Evolutionary conservation across 2,113 vertebrate genomes (phyloP), one percentile per base, ranked within the genome.

Genomic region (Agelaius tricolor): DNA sequence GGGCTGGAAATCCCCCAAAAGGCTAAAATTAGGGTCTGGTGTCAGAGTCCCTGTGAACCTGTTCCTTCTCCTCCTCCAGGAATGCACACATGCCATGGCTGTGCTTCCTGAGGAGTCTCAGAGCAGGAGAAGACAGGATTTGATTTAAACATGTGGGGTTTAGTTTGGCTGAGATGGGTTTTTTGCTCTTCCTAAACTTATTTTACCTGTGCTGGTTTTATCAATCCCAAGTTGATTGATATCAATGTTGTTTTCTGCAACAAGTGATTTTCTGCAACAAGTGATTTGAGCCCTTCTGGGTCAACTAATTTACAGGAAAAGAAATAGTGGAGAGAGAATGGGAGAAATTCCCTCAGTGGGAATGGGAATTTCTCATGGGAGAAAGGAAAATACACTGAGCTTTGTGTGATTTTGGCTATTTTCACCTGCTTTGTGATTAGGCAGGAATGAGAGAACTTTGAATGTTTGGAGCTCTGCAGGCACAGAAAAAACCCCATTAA

Each of bases 401-500:
- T 74, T 44, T 51, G 46, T 95, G 63, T 61, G 58, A 17, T 79
- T 92, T 54, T 87, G 62, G 81, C 77, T 26, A 4, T 79, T 84
- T 54, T 28, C 43, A 76, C 55, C 51, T 73, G 28, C 18, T 68
- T 79, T 89, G 43, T 62, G 35, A 46, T 72, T 59, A 37, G 89
- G 86, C 82, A 69, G 79, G 91, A 94, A 92, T 10, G 6, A 90
- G 94, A 59, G 71, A 16, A 72, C 63, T 95, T 82, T 65, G 30
- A 58, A 17, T 47, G 81, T 93, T 90, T 95, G 95, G 73, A 95
- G 95, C 69, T 96, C 89, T 89, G 79, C 13, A 74, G 94, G 74
- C 89, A 74, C 63, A 96, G 89, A 65, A 82, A 92, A 39, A 46
- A 39, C 0, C 18, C 8, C 82, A 71, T 87, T 78, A 72, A 82